A percentile compares a stretch with the other conserved stretches of the same genome.
These are phyloP conservation scores for Menura novaehollandiae DNA, from an alignment of 2,113 vertebrate genomes.

Conservation along the genomic window DNA sequence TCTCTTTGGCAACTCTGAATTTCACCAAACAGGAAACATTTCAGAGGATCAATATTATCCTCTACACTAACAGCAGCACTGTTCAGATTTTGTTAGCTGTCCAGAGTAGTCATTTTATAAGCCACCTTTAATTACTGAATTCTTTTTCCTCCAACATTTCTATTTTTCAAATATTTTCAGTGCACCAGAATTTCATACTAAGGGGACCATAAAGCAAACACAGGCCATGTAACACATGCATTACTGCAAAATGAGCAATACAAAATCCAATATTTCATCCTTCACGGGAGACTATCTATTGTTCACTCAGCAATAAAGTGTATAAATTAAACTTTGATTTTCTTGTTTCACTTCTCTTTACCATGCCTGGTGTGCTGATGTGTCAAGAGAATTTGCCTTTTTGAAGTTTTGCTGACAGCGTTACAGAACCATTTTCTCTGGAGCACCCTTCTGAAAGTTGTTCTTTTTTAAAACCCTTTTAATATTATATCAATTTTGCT, in stretches of 20 bases:
- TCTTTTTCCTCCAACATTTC: background rate
- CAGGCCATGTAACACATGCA: background rate
- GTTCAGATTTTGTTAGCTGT: background rate
- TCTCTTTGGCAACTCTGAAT: background rate
- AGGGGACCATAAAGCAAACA: background rate
- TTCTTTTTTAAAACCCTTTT: background rate
- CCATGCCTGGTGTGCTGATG: background rate
- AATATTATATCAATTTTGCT: slow-evolving; percentile 12
- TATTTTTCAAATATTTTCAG: background rate
- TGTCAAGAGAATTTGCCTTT: slow-evolving; percentile 17
- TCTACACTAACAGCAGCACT: background rate
- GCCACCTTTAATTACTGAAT: background rate
- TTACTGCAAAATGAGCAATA: background rate
- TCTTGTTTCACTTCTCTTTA: slow-evolving; percentile 22
- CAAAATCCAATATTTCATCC: slow-evolving; percentile 31
- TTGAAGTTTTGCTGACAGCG: slow-evolving; percentile 2
- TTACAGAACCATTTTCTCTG: slow-evolving; percentile 42
- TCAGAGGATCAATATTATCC: background rate
- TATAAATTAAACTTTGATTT: slow-evolving; percentile 57
- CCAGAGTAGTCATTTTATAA: background rate
- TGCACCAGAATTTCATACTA: background rate
- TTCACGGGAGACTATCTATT: background rate
- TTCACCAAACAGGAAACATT: background rate
- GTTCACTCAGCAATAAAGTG: background rate
- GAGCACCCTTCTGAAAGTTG: slow-evolving; percentile 22